Evolutionary conservation across 2,888 invertebrate species (phyloP).

Genomic region (Apamea crenata): DNA sequence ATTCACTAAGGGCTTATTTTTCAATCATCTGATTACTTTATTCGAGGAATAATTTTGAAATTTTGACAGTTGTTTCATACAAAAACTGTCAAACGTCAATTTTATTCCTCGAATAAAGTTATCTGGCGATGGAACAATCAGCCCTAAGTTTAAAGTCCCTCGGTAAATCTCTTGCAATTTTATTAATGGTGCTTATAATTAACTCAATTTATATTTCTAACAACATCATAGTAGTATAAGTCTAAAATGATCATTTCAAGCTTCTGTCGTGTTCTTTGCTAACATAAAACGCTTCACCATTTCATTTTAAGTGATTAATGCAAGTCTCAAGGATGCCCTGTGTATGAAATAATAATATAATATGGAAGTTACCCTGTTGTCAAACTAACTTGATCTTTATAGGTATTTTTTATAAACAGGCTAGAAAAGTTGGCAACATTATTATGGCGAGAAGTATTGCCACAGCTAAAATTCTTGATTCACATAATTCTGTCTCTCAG

Average conservation of each 20-base stretch:
- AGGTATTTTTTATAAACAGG: background rate
- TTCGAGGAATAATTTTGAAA: too few relatives aligned
- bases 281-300: conserved; percentile 83
- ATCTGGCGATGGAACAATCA: too few relatives aligned
- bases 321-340: conserved; percentile 20
- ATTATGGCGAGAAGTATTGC: background rate
- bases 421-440: background rate
- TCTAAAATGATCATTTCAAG: conserved; percentile 72
- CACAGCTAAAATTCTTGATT: conserved; percentile 1
- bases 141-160: background rate
- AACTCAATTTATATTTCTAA: conserved; percentile 25
- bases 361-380: conserved; percentile 51
- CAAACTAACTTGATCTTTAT: background rate
- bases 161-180: conserved; percentile 12
- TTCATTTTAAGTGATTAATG: conserved; percentile 70
- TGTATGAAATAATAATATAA: conserved; percentile 43
- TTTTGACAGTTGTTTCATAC: too few relatives aligned
- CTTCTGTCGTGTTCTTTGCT: conserved; percentile 84
- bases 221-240: conserved; percentile 56
- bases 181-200: conserved; percentile 23
- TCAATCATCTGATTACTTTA: too few relatives aligned
- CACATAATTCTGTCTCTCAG: background rate
- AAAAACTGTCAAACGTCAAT: too few relatives aligned
- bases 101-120: too few relatives aligned
- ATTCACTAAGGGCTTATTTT: background rate